Evolutionary conservation across 2,797 vertebrate species (phyloP).

Genomic region (Acropternis orthonyx): DNA sequence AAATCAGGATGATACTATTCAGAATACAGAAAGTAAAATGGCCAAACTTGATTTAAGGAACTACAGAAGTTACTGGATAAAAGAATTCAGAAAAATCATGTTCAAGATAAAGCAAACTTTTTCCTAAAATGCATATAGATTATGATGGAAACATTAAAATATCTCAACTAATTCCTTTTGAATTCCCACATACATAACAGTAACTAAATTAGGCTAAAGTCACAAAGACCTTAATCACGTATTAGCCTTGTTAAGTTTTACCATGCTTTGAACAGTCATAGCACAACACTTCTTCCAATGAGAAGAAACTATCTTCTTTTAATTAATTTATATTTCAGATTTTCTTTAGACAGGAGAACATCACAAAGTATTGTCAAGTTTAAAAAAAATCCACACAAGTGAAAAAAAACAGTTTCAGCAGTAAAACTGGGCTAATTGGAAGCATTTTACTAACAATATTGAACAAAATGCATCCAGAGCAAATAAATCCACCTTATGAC

Average conservation of each 20-base stretch:
- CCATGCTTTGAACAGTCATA: background rate
- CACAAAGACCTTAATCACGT: background rate
- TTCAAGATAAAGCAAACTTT: background rate
- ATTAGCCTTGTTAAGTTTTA: background rate
- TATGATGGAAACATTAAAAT: background rate
- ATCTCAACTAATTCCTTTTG: background rate
- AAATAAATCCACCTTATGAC: background rate
- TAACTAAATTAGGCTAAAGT: background rate
- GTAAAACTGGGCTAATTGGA: background rate
- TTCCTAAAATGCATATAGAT: background rate
- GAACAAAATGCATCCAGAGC: background rate
- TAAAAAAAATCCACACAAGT: background rate
- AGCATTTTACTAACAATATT: background rate
- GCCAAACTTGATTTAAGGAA: background rate
- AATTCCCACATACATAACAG: background rate
- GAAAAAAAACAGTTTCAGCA: background rate
- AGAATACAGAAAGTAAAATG: background rate
- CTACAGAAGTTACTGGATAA: background rate
- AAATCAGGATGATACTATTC: background rate
- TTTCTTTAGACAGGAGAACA: background rate
- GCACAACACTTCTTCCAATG: background rate
- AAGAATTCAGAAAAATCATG: background rate
- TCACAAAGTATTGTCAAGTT: background rate
- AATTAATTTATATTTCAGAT: background rate
- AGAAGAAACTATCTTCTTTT: background rate